These are phyloP conservation scores for Diplogasteroides magnus DNA, from an alignment of 1,140 invertebrate species.

Conservation along the genomic window DNA sequence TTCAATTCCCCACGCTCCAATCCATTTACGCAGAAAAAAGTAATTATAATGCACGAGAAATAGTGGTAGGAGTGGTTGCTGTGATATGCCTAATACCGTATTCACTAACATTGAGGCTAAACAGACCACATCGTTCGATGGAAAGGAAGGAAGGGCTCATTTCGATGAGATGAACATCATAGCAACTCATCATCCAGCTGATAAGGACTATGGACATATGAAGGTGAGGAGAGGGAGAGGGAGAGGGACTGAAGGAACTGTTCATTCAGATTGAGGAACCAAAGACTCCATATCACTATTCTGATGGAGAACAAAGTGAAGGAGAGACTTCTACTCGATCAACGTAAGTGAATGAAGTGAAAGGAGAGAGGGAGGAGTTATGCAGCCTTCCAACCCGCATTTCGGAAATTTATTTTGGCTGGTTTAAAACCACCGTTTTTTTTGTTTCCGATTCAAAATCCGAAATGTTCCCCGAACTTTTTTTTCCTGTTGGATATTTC, in stretches of 20 bases:
- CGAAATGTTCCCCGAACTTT: too few species aligned
- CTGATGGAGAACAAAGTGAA: slow-evolving; percentile 66
- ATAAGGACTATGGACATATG: slow-evolving; percentile 99
- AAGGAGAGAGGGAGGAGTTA: background rate
- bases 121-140: slow-evolving; percentile 20
- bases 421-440: too few species aligned
- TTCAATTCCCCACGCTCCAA: background rate
- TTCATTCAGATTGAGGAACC: slow-evolving; percentile 61
- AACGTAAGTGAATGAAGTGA: background rate
- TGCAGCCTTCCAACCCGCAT: too few species aligned
- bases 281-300: slow-evolving; percentile 82
- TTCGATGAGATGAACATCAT: slow-evolving; percentile 97
- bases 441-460: too few species aligned
- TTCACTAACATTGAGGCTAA: background rate
- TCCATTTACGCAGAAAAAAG: background rate
- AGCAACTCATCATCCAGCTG: slow-evolving; percentile 89
- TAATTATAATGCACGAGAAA: slow-evolving; percentile 2
- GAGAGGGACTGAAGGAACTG: background rate
- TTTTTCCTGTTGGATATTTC: too few species aligned
- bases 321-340: slow-evolving; percentile 62
- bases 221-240: slow-evolving; percentile 64
- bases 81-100: background rate
- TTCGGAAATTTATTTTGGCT: too few species aligned
- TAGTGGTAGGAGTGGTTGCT: background rate
- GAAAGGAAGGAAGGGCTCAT: slow-evolving; percentile 40